These are phyloP conservation scores for Keiferia lycopersicella DNA, from an alignment of 2,888 invertebrate species.

Conservation along the genomic window DNA sequence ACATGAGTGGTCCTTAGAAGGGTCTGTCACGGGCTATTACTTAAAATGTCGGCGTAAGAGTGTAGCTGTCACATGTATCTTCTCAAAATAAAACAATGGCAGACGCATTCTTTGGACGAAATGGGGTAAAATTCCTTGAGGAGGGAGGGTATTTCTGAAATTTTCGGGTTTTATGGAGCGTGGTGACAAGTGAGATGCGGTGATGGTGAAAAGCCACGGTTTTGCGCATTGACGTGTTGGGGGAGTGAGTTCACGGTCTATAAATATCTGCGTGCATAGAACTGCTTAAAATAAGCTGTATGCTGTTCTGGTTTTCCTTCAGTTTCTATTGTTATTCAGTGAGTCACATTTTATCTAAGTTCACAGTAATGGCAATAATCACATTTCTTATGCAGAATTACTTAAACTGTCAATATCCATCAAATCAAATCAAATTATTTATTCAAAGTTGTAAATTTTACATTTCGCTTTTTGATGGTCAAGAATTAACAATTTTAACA, in stretches of 20 bases:
- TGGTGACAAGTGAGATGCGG: slow-evolving; percentile 11
- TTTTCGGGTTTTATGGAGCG: slow-evolving; percentile 20
- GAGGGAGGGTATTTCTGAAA: slow-evolving; percentile 14
- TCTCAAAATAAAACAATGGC: slow-evolving; percentile 30
- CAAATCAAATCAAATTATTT: no score
- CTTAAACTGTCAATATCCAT: no score
- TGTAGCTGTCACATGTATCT: slow-evolving; percentile 28
- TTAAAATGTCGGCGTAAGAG: slow-evolving; percentile 27
- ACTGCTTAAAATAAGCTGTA: no score
- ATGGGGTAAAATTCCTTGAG: slow-evolving; percentile 19
- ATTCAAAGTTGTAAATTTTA: no score
- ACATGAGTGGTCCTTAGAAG: slow-evolving; percentile 25
- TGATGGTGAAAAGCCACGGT: slow-evolving; percentile 16
- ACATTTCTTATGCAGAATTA: no score
- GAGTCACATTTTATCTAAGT: no score
- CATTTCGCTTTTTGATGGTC: no score
- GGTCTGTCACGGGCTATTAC: slow-evolving; percentile 29
- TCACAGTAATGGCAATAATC: no score
- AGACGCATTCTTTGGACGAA: slow-evolving; percentile 14
- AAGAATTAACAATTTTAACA: no score
- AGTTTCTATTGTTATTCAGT: no score
- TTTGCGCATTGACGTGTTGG: slow-evolving; percentile 8
- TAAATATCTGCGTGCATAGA: background rate
- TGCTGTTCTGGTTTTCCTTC: no score
- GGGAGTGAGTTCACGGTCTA: background rate